Conservation (phyloP, 92 coral and sea anemone genomes). For the Palythoa heliodiscus region DNA sequence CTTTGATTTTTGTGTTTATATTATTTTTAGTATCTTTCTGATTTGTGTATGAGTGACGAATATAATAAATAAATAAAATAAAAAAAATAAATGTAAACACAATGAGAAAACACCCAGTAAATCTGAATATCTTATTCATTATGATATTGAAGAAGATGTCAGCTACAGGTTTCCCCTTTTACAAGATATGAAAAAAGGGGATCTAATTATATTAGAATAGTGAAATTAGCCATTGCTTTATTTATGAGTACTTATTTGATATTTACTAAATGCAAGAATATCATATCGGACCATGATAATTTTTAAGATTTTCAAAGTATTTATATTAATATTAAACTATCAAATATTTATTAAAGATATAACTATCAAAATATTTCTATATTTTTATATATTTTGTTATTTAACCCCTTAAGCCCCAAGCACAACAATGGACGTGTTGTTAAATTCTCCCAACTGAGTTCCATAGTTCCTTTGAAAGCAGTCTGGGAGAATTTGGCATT, state of each 20-base stretch:
- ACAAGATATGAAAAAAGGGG: conserved; percentile 14
- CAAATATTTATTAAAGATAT: too few relatives aligned
- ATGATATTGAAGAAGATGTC: neutral
- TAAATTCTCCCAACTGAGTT: too few relatives aligned
- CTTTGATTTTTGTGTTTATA: too few relatives aligned
- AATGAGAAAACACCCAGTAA: neutral
- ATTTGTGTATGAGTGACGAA: too few relatives aligned
- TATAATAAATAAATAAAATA: too few relatives aligned
- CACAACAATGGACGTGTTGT: too few relatives aligned
- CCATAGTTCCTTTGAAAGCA: too few relatives aligned
- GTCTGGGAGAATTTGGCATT: too few relatives aligned
- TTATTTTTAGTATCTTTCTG: too few relatives aligned
- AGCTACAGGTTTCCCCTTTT: conserved; percentile 1
- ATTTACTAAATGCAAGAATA: neutral
- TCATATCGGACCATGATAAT: neutral
- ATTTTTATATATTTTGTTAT: neutral
- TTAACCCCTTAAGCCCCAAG: too few relatives aligned
- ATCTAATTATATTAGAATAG: neutral
- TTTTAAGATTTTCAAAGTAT: neutral
- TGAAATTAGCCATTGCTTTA: neutral
- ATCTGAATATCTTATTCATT: neutral
- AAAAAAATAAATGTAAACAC: too few relatives aligned
- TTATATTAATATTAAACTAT: neutral
- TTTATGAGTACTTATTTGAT: neutral
- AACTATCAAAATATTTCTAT: neutral